Conservation (phyloP, 2,797 vertebrate species). For the Hyperoplus immaculatus region DNA sequence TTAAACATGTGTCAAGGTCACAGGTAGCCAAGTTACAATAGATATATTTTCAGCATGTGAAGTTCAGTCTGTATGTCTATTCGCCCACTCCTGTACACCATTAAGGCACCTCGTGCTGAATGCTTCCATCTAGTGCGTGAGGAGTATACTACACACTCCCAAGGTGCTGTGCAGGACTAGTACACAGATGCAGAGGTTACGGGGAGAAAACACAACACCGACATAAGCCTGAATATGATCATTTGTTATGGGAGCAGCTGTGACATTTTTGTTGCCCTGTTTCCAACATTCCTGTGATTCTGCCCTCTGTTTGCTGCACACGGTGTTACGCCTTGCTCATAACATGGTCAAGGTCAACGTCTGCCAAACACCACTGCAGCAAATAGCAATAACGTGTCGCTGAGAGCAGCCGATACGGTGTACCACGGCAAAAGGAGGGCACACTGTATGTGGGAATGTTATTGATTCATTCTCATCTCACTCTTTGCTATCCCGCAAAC, state of each 20-base stretch:
- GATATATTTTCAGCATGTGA: constrained; percentile 22
- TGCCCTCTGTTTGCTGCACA: constrained; percentile 20
- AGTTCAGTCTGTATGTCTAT: constrained; percentile 14
- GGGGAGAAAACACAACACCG: constrained; percentile 1
- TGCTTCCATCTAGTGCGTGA: constrained; percentile 54
- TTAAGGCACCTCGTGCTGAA: constrained; percentile 9
- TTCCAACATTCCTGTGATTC: neutral
- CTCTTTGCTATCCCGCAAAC: constrained; percentile 36
- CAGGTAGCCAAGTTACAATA: constrained; percentile 5
- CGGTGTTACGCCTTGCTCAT: constrained; percentile 29
- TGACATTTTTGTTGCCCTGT: neutral
- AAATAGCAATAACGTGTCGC: constrained; percentile 24
- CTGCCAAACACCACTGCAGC: constrained; percentile 52
- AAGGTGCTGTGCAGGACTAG: neutral
- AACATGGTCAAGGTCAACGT: constrained; percentile 67
- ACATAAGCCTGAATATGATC: constrained; percentile 8
- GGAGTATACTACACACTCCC: constrained; percentile 36
- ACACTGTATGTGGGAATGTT: constrained; percentile 35
- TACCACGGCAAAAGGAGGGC: constrained; percentile 14
- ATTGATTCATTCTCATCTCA: constrained; percentile 49
- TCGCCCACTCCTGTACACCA: neutral
- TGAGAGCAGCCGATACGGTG: constrained; percentile 7
- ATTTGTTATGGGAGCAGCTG: constrained; percentile 9
- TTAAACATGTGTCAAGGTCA: constrained; percentile 27
- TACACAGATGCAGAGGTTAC: constrained; percentile 21